Conservation (phyloP, 2,797 vertebrate species). For the Varecia variegata region DNA sequence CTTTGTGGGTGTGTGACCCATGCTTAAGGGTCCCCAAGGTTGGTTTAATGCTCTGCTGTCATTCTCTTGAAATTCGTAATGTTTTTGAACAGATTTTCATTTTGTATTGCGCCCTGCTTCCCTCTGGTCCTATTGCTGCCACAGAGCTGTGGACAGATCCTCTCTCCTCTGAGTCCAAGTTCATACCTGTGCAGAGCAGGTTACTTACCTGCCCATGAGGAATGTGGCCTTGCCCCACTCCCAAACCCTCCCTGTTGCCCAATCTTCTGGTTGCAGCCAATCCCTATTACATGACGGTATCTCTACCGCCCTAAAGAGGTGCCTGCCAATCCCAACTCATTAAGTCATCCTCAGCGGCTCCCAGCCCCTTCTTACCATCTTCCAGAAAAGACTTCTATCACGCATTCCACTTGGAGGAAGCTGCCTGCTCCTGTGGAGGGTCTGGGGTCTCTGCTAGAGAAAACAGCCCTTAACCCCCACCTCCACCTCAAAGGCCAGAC, state of each 20-base stretch:
- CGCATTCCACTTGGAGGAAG: neutral
- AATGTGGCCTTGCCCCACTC: neutral
- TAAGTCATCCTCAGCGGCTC: neutral
- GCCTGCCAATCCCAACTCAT: neutral
- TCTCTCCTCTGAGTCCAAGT: neutral
- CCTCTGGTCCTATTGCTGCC: neutral
- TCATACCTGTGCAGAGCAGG: neutral
- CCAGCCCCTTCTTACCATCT: neutral
- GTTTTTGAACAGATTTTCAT: neutral
- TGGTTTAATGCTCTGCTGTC: neutral
- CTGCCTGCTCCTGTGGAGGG: neutral
- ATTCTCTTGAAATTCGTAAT: neutral
- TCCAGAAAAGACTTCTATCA: neutral
- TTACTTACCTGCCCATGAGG: neutral
- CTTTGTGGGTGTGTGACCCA: neutral
- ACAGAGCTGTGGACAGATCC: neutral
- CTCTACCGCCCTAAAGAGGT: neutral
- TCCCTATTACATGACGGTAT: neutral
- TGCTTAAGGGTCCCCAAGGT: neutral
- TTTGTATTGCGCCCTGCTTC: neutral
- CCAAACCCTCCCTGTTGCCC: neutral
- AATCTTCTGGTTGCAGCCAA: neutral
- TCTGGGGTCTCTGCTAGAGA: neutral
- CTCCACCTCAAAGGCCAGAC: neutral
- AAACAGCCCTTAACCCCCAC: neutral